These are phyloP conservation scores for Neolamprologus caudopunctatus DNA, from an alignment of 2,113 vertebrate species.

Conservation along the genomic window DNA sequence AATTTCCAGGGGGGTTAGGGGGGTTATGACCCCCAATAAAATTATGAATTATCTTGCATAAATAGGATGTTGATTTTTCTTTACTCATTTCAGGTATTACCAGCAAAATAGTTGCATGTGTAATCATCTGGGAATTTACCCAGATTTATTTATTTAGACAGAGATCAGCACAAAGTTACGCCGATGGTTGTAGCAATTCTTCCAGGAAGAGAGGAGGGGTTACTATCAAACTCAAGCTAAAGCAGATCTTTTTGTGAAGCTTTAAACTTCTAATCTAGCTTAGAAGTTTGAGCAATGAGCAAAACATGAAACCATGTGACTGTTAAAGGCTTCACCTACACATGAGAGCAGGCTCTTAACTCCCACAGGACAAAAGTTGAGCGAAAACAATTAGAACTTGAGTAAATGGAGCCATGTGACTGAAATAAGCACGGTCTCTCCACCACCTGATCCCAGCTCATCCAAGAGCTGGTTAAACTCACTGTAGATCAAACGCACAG, in stretches of 20 bases:
- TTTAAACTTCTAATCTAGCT: accelerated
- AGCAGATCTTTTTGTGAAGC: neutral
- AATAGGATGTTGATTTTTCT: neutral
- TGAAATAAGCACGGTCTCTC: slow-evolving; percentile 23
- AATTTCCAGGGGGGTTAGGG: neutral
- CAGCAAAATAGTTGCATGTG: neutral
- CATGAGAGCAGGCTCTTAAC: neutral
- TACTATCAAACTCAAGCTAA: neutral
- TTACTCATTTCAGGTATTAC: neutral
- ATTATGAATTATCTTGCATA: neutral
- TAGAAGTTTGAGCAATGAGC: neutral
- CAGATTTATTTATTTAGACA: neutral
- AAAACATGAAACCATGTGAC: neutral
- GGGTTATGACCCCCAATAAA: neutral
- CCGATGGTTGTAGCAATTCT: neutral
- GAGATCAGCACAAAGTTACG: neutral
- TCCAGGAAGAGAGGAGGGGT: neutral
- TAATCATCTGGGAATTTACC: neutral
- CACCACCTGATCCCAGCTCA: slow-evolving; percentile 53
- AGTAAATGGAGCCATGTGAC: slow-evolving; percentile 51
- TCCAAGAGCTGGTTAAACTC: slow-evolving; percentile 50
- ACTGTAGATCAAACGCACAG: slow-evolving; percentile 57
- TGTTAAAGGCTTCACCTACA: neutral
- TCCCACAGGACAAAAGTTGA: neutral
- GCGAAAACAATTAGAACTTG: slow-evolving; percentile 21